A percentile compares a stretch with the other conserved stretches of the same genome.
These are phyloP conservation scores for Andrena bicolor DNA, from an alignment of 2,888 invertebrate genomes.

Conservation along the genomic window DNA sequence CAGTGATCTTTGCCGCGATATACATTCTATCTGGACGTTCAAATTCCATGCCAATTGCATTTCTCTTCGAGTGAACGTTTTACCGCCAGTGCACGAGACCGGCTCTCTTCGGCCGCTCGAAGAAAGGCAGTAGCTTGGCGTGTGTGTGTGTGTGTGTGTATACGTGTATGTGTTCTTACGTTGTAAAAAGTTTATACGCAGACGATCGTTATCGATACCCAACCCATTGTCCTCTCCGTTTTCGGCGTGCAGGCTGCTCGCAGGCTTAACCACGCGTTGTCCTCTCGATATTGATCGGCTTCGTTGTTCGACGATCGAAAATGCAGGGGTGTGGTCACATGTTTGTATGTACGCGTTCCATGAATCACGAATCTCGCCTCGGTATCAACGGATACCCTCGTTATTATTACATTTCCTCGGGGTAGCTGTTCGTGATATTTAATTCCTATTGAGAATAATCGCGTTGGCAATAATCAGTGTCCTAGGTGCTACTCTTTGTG, in stretches of 20 bases:
- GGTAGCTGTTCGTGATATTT: background rate
- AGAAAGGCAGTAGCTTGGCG: slow-evolving; percentile 14
- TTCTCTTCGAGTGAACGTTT: slow-evolving; percentile 11
- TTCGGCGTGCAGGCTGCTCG: background rate
- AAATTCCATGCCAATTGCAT: slow-evolving; percentile 13
- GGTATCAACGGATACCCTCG: background rate
- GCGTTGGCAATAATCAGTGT: too few species aligned
- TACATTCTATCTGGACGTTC: slow-evolving; percentile 11
- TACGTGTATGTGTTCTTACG: slow-evolving; percentile 7
- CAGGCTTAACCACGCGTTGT: background rate
- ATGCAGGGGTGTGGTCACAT: slow-evolving; percentile 68
- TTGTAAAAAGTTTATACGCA: background rate
- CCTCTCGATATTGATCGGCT: slow-evolving; percentile 48
- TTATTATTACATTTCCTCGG: background rate
- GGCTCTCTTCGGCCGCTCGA: slow-evolving; percentile 37
- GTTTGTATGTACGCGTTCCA: slow-evolving; percentile 9
- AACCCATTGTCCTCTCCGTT: background rate
- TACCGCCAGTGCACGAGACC: slow-evolving; percentile 1
- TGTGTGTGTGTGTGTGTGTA: background rate
- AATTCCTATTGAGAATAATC: background rate
- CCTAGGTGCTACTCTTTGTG: too few species aligned
- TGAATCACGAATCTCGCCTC: background rate
- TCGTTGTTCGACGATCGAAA: slow-evolving; percentile 48
- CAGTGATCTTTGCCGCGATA: slow-evolving; percentile 67
- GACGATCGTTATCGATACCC: background rate